Percentiles rank a stretch among this genome's conserved stretches.
phyloP scores from a whole-genome alignment of 2,113 vertebrate species.

The Alethe diademata region DNA sequence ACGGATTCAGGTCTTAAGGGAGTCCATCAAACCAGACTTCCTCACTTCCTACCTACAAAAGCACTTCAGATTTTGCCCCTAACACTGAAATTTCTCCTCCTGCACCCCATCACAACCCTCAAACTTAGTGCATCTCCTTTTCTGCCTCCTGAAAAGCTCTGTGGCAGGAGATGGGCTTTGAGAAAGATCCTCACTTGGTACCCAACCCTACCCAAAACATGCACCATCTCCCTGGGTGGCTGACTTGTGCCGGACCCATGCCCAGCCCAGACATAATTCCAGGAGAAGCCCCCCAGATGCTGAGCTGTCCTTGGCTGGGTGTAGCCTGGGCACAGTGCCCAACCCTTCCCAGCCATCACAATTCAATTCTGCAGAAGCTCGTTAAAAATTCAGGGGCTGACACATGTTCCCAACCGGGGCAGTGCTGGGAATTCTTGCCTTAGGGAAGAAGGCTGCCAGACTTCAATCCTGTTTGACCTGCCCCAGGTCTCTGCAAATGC shows the following conservation, averaged over 20 bases:
- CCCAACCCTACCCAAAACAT: background rate
- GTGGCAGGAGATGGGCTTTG: background rate
- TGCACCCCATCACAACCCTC: background rate
- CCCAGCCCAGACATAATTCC: background rate
- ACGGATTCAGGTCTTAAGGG: background rate
- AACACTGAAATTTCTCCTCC: background rate
- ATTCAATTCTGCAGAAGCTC: background rate
- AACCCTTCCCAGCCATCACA: background rate
- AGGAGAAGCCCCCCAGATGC: background rate
- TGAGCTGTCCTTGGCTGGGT: background rate
- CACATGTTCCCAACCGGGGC: rapidly evolving
- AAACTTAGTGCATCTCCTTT: background rate
- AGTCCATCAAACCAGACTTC: background rate
- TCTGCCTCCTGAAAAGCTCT: background rate
- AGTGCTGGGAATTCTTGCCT: background rate
- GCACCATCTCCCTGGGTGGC: background rate
- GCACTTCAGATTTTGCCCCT: background rate
- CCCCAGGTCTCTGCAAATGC: background rate
- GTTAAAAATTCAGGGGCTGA: background rate
- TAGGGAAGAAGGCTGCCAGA: background rate
- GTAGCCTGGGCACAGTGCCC: background rate
- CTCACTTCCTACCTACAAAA: background rate
- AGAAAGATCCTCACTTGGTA: background rate
- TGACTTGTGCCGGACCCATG: rapidly evolving
- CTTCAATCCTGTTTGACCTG: background rate